These are phyloP conservation scores for Drosophila anomelani DNA, from an alignment of 2,888 invertebrate species.

Conservation along the genomic window DNA sequence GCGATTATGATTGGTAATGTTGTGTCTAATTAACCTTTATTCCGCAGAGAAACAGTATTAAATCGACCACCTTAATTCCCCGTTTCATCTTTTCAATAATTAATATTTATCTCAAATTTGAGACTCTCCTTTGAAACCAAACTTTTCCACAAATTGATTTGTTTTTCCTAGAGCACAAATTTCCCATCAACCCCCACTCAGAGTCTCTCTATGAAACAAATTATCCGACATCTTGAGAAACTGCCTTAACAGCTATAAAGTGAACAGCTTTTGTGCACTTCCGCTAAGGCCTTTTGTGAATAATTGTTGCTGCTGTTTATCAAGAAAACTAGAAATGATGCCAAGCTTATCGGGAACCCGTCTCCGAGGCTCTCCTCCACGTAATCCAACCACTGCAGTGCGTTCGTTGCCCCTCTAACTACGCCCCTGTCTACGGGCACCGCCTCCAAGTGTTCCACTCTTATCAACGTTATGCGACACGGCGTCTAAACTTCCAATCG, in stretches of 20 bases:
- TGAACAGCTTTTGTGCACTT: constrained; percentile 14
- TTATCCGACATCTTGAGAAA: constrained; percentile 1
- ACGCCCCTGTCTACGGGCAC: background rate
- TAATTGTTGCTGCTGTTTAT: constrained; percentile 44
- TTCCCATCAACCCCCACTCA: background rate
- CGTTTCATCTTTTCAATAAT: background rate
- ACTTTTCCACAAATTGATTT: constrained; percentile 12
- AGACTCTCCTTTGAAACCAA: background rate
- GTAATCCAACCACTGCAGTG: constrained; percentile 48
- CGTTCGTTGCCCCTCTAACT: background rate
- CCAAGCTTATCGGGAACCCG: constrained; percentile 55
- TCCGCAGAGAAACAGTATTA: too few species aligned
- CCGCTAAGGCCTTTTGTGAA: constrained; percentile 11
- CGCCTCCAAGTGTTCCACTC: constrained; percentile 1
- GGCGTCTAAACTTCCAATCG: constrained; percentile 6
- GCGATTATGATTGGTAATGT: too few species aligned
- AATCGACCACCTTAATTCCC: background rate
- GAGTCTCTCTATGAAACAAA: background rate
- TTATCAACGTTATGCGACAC: constrained; percentile 28
- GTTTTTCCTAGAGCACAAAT: background rate
- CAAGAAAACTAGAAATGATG: constrained; percentile 53
- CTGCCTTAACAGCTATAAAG: background rate
- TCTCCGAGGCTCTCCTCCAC: background rate
- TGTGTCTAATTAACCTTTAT: background rate
- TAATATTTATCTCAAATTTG: background rate